These are phyloP conservation scores for Gallinago undulata DNA, from an alignment of 2,113 vertebrate genomes.

Conservation along the genomic window DNA sequence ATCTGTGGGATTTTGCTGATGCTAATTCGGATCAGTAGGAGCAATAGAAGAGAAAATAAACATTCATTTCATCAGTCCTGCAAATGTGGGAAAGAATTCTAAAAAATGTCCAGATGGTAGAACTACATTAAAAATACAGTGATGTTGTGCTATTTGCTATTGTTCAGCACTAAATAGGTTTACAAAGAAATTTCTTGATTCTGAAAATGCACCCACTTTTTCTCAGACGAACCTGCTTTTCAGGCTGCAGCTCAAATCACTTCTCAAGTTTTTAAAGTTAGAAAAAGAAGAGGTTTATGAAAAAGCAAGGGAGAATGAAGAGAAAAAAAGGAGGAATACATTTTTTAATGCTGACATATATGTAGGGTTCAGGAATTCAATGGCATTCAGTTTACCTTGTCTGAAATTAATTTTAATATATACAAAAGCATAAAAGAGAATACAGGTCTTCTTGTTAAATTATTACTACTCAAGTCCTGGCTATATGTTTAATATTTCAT, in stretches of 20 bases:
- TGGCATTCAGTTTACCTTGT: slow-evolving; percentile 37
- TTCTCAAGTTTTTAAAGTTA: background rate
- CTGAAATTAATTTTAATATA: slow-evolving; percentile 58
- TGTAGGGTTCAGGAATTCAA: background rate
- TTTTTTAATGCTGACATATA: background rate
- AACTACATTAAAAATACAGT: slow-evolving; percentile 2
- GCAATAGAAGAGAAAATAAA: background rate
- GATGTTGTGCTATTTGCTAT: background rate
- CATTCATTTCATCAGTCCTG: background rate
- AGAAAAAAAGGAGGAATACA: background rate
- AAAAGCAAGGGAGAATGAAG: background rate
- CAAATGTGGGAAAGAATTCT: background rate
- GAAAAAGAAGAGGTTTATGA: background rate
- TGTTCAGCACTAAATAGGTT: background rate
- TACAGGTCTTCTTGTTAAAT: slow-evolving; percentile 47
- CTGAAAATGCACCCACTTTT: background rate
- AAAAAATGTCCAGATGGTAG: background rate
- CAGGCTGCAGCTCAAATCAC: background rate
- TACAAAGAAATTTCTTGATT: background rate
- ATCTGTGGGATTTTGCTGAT: background rate
- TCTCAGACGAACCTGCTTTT: background rate
- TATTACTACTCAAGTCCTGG: slow-evolving; percentile 36
- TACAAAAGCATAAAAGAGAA: slow-evolving; percentile 59
- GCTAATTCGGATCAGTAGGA: background rate
- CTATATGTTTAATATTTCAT: slow-evolving; percentile 62